Conservation (phyloP, 1,140 invertebrate species). For the Drosophila paulistorum region DNA sequence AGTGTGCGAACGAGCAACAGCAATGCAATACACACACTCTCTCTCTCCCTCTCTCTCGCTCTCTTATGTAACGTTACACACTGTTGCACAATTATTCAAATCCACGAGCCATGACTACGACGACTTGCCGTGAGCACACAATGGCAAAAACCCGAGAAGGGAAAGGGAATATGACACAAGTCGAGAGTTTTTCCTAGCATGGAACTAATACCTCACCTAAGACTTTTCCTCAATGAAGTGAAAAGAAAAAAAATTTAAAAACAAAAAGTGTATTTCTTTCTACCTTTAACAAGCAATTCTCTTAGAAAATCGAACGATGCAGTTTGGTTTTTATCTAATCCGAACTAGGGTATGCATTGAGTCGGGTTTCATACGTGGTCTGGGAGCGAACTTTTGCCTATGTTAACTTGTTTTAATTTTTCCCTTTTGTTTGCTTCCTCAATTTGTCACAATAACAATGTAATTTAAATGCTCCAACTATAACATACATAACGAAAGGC, state of each 20-base stretch:
- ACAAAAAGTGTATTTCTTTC: not conserved
- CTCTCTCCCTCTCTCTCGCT: not conserved
- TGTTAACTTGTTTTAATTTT: constrained; percentile 47
- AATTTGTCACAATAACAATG: constrained; percentile 73
- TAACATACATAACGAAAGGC: constrained; percentile 12
- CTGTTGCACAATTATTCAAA: constrained; percentile 81
- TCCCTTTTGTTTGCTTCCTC: constrained; percentile 48
- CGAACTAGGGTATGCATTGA: not conserved
- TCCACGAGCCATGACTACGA: constrained; percentile 73
- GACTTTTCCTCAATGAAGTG: not conserved
- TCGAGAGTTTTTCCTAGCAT: not conserved
- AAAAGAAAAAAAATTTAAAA: not conserved
- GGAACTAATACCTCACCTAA: not conserved
- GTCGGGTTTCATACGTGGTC: not conserved
- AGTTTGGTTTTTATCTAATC: not conserved
- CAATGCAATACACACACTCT: constrained; percentile 47
- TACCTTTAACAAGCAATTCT: not conserved
- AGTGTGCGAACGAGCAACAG: constrained; percentile 24
- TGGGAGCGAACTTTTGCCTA: not conserved
- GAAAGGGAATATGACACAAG: not conserved
- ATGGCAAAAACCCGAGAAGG: not conserved
- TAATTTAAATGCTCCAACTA: constrained; percentile 51
- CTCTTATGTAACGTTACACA: constrained; percentile 60
- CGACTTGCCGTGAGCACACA: constrained; percentile 44
- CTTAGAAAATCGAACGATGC: not conserved